Conservation (phyloP, 2,888 invertebrate genomes). For the Zelleria hepariella region DNA sequence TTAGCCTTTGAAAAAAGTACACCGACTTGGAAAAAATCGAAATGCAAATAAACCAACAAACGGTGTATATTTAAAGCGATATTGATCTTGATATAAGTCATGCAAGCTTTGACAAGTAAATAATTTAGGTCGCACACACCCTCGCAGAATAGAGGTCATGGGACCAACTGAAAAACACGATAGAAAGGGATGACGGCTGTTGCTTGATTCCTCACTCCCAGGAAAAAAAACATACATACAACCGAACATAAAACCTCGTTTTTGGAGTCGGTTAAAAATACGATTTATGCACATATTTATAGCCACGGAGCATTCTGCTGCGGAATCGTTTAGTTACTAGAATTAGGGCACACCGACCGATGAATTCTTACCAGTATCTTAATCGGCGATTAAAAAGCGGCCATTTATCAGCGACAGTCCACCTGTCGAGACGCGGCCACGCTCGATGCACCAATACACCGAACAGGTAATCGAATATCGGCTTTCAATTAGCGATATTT, state of each 20-base stretch:
- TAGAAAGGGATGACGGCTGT: neutral
- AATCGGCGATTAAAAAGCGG: constrained; percentile 5
- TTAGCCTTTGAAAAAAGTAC: neutral
- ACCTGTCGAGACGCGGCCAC: constrained; percentile 8
- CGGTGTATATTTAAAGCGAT: neutral
- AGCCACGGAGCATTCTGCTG: too few species aligned
- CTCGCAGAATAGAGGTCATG: neutral
- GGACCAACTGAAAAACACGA: neutral
- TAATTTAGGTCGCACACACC: neutral
- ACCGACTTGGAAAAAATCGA: neutral
- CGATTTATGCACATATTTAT: too few species aligned
- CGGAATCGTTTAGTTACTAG: neutral
- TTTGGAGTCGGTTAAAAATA: too few species aligned
- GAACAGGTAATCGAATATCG: constrained; percentile 24
- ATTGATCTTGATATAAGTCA: constrained; percentile 4
- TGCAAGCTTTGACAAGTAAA: neutral
- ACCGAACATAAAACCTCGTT: too few species aligned
- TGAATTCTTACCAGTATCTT: neutral
- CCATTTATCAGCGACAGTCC: constrained; percentile 6
- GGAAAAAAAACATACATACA: too few species aligned
- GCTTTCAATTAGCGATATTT: constrained; percentile 24
- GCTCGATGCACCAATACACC: constrained; percentile 20
- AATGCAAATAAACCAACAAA: neutral
- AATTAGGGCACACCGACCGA: neutral
- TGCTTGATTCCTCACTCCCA: neutral